These are phyloP conservation scores for Cremastinae sp. DNA, from an alignment of 2,888 invertebrate species.

Conservation along the genomic window DNA sequence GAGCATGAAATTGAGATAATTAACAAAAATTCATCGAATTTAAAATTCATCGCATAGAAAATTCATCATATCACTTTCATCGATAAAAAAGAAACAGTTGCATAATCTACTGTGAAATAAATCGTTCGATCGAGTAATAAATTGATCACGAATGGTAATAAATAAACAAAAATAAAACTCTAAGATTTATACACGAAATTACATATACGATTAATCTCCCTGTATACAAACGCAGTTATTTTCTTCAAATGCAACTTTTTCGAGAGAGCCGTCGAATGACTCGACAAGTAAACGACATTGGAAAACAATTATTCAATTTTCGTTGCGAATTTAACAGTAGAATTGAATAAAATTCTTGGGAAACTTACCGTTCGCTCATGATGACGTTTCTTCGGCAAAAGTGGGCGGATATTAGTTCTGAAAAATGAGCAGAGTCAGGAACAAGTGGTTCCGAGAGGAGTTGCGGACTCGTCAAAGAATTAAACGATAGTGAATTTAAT, in stretches of 20 bases:
- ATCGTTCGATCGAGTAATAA: slow-evolving; percentile 57
- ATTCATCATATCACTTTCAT: too few relatives aligned
- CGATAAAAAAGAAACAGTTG: too few relatives aligned
- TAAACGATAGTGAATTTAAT: slow-evolving; percentile 46
- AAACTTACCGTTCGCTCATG: slow-evolving; percentile 63
- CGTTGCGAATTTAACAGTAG: background rate
- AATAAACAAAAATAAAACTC: background rate
- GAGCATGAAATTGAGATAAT: too few relatives aligned
- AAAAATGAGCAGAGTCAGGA: slow-evolving; percentile 56
- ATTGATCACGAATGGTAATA: too few relatives aligned
- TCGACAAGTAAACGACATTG: background rate
- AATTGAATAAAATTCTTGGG: background rate
- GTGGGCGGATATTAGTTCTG: slow-evolving; percentile 8
- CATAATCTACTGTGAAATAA: too few relatives aligned
- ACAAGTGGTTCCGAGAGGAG: slow-evolving; percentile 64
- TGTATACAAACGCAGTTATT: slow-evolving; percentile 5
- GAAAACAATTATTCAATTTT: background rate
- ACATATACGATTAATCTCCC: too few relatives aligned
- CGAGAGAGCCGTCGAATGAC: too few relatives aligned
- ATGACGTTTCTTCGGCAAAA: slow-evolving; percentile 29
- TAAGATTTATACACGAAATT: too few relatives aligned
- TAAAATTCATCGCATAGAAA: too few relatives aligned
- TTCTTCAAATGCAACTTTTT: background rate
- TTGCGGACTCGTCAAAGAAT: slow-evolving; percentile 45
- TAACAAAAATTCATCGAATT: too few relatives aligned